A percentile compares a stretch with the other conserved stretches of the same genome.
Evolutionary conservation across 64 coral and sea anemone species (phyloP).

Genomic region (Montipora cactus): DNA sequence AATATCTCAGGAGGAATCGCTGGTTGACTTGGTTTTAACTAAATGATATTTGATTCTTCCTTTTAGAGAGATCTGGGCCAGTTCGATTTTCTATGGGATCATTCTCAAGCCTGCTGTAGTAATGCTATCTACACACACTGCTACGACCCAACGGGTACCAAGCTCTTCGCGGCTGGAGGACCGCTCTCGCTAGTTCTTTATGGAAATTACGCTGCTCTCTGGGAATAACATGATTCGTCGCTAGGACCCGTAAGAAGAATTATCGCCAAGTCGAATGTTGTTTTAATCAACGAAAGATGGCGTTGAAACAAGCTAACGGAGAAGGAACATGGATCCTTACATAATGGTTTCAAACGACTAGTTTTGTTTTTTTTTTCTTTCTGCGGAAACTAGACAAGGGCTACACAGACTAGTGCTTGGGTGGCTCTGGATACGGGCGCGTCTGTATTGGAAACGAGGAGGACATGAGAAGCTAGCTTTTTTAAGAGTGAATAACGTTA

Average conservation of each 20-base stretch:
- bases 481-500: too few species aligned
- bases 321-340: too few species aligned
- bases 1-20: too few species aligned
- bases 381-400: too few species aligned
- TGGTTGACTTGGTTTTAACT: too few species aligned
- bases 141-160: slow-evolving; percentile 89
- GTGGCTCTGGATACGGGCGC: too few species aligned
- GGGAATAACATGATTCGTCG: slow-evolving; percentile 55
- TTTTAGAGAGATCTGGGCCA: slow-evolving; percentile 50
- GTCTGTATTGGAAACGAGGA: too few species aligned
- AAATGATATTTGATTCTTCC: background rate
- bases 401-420: too few species aligned
- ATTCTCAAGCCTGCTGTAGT: slow-evolving; percentile 63
- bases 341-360: too few species aligned
- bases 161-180: slow-evolving; percentile 92
- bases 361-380: too few species aligned
- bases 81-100: slow-evolving; percentile 65
- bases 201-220: slow-evolving; percentile 94
- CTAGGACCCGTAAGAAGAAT: background rate
- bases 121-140: slow-evolving; percentile 99
- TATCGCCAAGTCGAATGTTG: background rate
- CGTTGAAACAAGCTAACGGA: too few species aligned
- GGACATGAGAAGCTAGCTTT: too few species aligned
- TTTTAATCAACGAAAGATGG: background rate
- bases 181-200: slow-evolving; percentile 87